Evolutionary conservation across 2,113 vertebrate species (phyloP).

Genomic region (Xenus cinereus): DNA sequence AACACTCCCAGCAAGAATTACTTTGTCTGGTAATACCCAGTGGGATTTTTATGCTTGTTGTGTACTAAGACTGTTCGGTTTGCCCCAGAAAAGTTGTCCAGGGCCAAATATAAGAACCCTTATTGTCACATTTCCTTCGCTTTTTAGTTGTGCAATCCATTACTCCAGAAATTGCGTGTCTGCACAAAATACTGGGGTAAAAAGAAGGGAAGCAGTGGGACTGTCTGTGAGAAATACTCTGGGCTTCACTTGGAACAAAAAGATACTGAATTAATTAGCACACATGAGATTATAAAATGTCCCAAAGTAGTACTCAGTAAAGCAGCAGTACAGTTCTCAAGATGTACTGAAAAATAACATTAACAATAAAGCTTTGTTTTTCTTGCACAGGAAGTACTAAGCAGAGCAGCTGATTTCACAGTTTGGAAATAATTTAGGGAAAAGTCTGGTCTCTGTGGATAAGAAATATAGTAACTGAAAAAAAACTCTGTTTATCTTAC

Average conservation of each 20-base stretch:
- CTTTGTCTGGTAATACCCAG: neutral
- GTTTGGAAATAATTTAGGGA: constrained; percentile 53
- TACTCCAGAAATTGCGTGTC: neutral
- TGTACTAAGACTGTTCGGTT: neutral
- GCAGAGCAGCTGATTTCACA: constrained; percentile 29
- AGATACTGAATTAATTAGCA: neutral
- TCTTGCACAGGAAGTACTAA: constrained; percentile 1
- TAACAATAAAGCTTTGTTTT: constrained; percentile 5
- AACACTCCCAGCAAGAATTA: neutral
- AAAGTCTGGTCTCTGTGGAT: constrained; percentile 47
- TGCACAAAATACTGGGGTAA: neutral
- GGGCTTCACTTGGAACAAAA: neutral
- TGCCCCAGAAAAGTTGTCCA: neutral
- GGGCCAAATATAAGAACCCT: neutral
- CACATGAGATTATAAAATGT: neutral
- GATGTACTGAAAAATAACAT: neutral
- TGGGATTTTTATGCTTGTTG: neutral
- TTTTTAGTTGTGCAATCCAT: neutral
- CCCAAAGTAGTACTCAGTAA: neutral
- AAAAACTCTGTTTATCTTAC: constrained; percentile 5
- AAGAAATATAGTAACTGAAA: neutral
- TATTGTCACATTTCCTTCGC: neutral
- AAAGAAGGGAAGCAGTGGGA: neutral
- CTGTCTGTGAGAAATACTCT: neutral
- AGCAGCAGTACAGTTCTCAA: neutral